Percentiles rank a stretch among this genome's conserved stretches.
Conservation (phyloP, 2,797 vertebrate species). For the Enteromius anoplus region DNA sequence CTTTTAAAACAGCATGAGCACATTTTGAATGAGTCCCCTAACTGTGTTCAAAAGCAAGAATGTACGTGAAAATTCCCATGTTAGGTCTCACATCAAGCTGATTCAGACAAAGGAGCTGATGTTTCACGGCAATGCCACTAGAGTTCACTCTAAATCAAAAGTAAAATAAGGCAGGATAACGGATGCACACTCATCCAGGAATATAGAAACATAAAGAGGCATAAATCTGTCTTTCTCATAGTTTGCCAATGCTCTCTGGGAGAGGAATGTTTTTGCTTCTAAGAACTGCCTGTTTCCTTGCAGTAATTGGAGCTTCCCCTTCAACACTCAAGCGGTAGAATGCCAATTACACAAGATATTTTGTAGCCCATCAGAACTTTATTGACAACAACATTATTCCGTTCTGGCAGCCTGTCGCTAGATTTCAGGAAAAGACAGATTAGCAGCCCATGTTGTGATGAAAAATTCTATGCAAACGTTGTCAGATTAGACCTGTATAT, state of each 20-base stretch:
- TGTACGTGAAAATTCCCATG: slow-evolving; percentile 20
- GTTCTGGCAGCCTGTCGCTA: slow-evolving; percentile 1
- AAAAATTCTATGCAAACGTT: background rate
- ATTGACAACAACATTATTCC: slow-evolving; percentile 50
- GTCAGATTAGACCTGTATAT: background rate
- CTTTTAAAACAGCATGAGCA: slow-evolving; percentile 4
- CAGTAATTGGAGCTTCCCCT: slow-evolving; percentile 66
- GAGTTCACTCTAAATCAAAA: slow-evolving; percentile 82
- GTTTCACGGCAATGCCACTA: slow-evolving; percentile 75
- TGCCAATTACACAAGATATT: slow-evolving; percentile 59
- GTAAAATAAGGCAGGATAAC: slow-evolving; percentile 54
- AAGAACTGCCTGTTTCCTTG: slow-evolving; percentile 51
- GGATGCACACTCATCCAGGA: slow-evolving; percentile 45
- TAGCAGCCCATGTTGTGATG: background rate
- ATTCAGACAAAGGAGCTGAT: slow-evolving; percentile 59
- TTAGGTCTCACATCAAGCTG: slow-evolving; percentile 18
- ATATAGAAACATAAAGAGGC: slow-evolving; percentile 60
- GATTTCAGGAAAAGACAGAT: slow-evolving; percentile 44
- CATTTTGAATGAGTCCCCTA: background rate
- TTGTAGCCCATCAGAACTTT: slow-evolving; percentile 57
- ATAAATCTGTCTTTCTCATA: slow-evolving; percentile 58
- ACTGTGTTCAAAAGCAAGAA: slow-evolving; percentile 20
- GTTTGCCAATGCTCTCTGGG: slow-evolving; percentile 65
- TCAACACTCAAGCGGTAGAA: slow-evolving; percentile 45
- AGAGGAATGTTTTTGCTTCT: slow-evolving; percentile 64